Base-by-base conservation (phyloP, 2,888 invertebrate genomes). In the Aspidapion aeneum region DNA sequence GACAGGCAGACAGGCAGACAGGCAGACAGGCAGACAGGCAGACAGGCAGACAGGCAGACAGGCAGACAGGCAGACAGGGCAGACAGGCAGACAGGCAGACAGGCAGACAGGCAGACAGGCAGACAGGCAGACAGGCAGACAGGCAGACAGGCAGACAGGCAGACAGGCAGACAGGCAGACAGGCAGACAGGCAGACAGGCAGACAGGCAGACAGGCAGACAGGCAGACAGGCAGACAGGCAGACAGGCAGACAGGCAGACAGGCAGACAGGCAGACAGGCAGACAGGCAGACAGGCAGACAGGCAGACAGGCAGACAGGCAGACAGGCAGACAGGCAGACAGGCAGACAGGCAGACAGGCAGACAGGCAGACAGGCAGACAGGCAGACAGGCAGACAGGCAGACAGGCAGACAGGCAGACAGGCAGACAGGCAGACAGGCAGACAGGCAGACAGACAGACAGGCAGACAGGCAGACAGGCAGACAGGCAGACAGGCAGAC, bases 241-340 rank as follows among this genome's bases (percentile, higher is more conserved):
- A 48, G 49, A 48, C 49, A 48, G 49, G 49, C 49, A 16, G 49
- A 12, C 35, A 48, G n/a, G 9, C 49, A 48, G 49, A 48, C 49
- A 48, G 49, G 16, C 49, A 48, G 49, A 48, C 49, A 48, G 49
- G 16, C 49, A 48, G 49, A 62, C 58, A 50, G 57, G 54, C 58
- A 58, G 62, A 62, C 58, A 58, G 62, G 58, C 58, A 49, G 62
- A 62, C 58, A 58, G n/a, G n/a, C n/a, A n/a, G n/a, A n/a, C n/a
- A n/a, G n/a, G n/a, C n/a, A n/a, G n/a, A n/a, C n/a, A n/a, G n/a
- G n/a, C n/a, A n/a, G n/a, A n/a, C n/a, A n/a, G n/a, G n/a, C n/a
- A n/a, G n/a, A n/a, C n/a, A n/a, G n/a, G n/a, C n/a, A n/a, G n/a
- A n/a, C n/a, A n/a, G n/a, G n/a, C n/a, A n/a, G n/a, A n/a, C n/a